Percentiles rank a stretch among this genome's conserved stretches.
phyloP scores from a whole-genome alignment of 2,797 vertebrate species.

The Ctenopoma kingsleyae region DNA sequence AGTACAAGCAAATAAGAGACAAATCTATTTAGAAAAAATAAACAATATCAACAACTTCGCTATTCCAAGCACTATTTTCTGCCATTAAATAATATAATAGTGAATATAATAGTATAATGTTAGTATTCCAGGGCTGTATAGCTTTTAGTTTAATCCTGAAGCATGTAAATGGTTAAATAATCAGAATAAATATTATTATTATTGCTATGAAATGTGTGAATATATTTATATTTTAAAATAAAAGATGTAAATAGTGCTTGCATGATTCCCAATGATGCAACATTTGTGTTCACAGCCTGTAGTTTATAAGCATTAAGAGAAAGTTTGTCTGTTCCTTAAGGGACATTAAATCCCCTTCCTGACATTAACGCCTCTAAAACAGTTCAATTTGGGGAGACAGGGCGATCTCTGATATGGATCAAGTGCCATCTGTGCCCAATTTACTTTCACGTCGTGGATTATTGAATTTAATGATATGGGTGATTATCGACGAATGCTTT shows the following conservation, averaged over 20 bases:
- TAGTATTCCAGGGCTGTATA: too few species aligned
- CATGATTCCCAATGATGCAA: not conserved
- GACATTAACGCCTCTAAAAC: slow-evolving; percentile 26
- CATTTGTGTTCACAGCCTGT: not conserved
- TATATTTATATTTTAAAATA: too few species aligned
- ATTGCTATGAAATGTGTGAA: too few species aligned
- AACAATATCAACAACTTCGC: not conserved
- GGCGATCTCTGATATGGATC: slow-evolving; percentile 58
- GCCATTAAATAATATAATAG: not conserved
- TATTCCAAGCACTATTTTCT: not conserved
- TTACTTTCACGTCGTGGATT: slow-evolving; percentile 69
- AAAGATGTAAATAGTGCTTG: not conserved
- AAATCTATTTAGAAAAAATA: not conserved
- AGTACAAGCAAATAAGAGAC: not conserved
- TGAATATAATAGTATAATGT: not conserved
- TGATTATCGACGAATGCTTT: slow-evolving; percentile 81
- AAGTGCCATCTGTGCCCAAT: slow-evolving; percentile 77
- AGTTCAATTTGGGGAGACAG: slow-evolving; percentile 53
- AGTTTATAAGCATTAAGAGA: slow-evolving; percentile 9
- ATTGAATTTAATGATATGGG: slow-evolving; percentile 84
- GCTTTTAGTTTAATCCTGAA: too few species aligned
- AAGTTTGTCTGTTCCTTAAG: slow-evolving; percentile 25
- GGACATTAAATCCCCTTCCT: slow-evolving; percentile 5
- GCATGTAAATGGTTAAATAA: too few species aligned
- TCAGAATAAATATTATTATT: too few species aligned